These are phyloP conservation scores for Cheiracanthium punctorium DNA, from an alignment of 2,888 invertebrate species.

Conservation along the genomic window DNA sequence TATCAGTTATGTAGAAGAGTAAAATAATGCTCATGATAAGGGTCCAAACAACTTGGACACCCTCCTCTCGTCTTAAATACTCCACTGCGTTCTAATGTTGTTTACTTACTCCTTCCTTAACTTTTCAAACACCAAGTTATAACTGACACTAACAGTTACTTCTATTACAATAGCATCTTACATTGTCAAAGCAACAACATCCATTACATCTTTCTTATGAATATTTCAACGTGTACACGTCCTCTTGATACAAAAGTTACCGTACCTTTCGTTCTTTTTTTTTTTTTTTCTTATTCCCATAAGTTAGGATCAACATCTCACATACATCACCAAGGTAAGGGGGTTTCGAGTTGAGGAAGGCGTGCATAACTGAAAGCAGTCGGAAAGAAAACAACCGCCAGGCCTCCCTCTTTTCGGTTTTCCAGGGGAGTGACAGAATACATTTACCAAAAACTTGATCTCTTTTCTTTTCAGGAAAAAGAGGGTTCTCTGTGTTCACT, in stretches of 20 bases:
- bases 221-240: constrained; percentile 30
- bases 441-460: constrained; percentile 51
- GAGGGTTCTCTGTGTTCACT: background rate
- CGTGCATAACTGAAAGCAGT: constrained; percentile 46
- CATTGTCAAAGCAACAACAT: background rate
- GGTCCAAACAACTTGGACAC: no score
- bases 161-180: background rate
- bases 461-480: background rate
- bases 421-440: constrained; percentile 12
- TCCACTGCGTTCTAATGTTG: no score
- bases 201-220: constrained; percentile 29
- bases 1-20: no score
- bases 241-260: background rate
- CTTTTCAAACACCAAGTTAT: no score
- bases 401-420: constrained; percentile 16
- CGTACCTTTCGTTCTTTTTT: background rate
- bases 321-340: constrained; percentile 27
- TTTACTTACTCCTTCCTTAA: no score
- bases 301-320: constrained; percentile 23
- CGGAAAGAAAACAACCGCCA: constrained; percentile 29
- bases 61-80: no score
- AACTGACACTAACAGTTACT: no score
- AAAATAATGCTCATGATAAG: no score
- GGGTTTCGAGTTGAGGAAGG: constrained; percentile 35
- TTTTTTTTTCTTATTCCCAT: background rate